Base-by-base conservation (phyloP, 2,113 vertebrate genomes). In the Rhinoderma darwinii region DNA sequence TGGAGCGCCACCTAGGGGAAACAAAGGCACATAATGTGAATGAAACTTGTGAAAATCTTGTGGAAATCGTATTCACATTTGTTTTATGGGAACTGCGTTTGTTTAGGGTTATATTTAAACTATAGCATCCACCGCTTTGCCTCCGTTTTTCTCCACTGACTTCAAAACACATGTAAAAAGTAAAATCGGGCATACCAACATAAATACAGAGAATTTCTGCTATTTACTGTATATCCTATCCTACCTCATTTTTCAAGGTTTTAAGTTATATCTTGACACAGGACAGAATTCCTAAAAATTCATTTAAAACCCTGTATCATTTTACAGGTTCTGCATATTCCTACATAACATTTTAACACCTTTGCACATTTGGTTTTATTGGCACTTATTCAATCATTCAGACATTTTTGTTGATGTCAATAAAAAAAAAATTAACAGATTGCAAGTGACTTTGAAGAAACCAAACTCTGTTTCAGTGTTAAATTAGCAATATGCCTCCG, bases 401-500 rank as follows among this genome's bases (percentile, higher is more conserved):
- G 35, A 37, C 66, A 39, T 39, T 70, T 70, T 76, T 76, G 25
- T 44, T 5, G 41, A 44, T 44, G n/a, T 76, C n/a, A 30, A 44
- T 44, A 76, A 27, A 30, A 27, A 5, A n/a, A 76, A 76, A 47
- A n/a, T n/a, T 27, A 15, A 30, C 43, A 39, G 66, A 76, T 27
- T 76, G 41, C n/a, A 47, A 44, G 44, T 76, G 43, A 32, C 43
- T 76, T 76, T 47, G 41, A 44, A 47, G 12, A 44, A 50, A 47
- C 41, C n/a, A 76, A 76, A 47, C 27, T 47, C 44, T 47, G 43
- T 50, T 76, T 44, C 74, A 50, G 39, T 30, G 1, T 30, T 76
- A 27, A 27, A 47, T 76, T 76, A 76, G 12, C 74, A 30, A 47
- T 50, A 27, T 76, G 74, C 74, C 74, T 50, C 10, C 30, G 74